Percentiles rank a stretch among this genome's conserved stretches.
Evolutionary conservation across 1,140 invertebrate genomes (phyloP).

Genomic region (Yoshiicerus persimilis): DNA sequence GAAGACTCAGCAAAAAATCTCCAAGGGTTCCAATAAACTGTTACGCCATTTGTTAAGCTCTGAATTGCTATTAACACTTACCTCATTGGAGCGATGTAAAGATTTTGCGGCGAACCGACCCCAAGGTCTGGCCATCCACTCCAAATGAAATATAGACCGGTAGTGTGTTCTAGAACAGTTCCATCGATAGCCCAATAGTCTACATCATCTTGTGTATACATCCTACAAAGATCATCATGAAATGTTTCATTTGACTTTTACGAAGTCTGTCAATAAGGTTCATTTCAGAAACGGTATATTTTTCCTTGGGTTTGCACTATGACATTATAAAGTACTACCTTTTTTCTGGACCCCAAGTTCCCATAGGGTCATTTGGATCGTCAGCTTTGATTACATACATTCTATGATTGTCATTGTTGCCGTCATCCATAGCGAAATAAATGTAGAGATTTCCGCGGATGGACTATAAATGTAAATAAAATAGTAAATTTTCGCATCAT

Average conservation of each 20-base stretch:
- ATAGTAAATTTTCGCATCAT: no score
- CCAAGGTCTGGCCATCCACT: background rate
- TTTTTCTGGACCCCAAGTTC: background rate
- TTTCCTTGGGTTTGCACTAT: no score
- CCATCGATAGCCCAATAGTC: slow-evolving; percentile 32
- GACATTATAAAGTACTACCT: background rate
- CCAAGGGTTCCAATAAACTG: no score
- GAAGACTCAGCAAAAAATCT: no score
- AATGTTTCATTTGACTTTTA: slow-evolving; percentile 19
- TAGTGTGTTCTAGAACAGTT: background rate
- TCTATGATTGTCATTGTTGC: slow-evolving; percentile 6
- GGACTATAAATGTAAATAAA: no score
- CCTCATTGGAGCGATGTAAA: slow-evolving; percentile 31
- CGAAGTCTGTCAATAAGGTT: no score
- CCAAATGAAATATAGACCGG: slow-evolving; percentile 27
- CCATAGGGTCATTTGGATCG: background rate
- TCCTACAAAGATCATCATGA: background rate
- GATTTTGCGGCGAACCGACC: background rate
- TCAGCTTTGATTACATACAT: slow-evolving; percentile 18
- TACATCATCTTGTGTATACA: background rate
- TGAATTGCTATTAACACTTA: background rate
- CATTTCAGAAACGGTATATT: no score
- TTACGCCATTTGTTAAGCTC: no score
- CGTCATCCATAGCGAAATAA: slow-evolving; percentile 41
- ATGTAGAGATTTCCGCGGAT: slow-evolving; percentile 40